A percentile compares a stretch with the other conserved stretches of the same genome.
phyloP scores from a whole-genome alignment of 2,888 invertebrate species.

The Actias luna region DNA sequence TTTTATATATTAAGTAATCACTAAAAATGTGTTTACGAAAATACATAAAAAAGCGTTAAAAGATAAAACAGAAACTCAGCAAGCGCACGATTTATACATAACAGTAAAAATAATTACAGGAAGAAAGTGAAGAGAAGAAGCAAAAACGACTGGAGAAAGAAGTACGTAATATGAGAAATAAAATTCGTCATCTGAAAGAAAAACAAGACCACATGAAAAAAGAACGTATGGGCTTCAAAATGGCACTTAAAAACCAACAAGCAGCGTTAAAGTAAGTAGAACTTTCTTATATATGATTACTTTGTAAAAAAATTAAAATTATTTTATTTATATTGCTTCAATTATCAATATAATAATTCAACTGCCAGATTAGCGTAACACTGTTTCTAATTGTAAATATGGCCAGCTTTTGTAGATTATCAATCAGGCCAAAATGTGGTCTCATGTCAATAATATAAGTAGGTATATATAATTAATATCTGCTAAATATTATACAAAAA shows the following conservation, averaged over 20 bases:
- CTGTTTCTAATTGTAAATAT: no score
- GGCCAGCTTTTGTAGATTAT: no score
- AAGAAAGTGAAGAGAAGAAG: conserved; percentile 83
- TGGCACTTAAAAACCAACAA: conserved; percentile 91
- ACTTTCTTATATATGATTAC: neutral
- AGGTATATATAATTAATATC: no score
- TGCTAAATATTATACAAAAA: no score
- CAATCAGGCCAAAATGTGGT: no score
- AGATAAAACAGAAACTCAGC: no score
- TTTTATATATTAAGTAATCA: no score
- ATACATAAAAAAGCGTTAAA: no score
- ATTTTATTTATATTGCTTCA: neutral
- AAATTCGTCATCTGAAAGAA: conserved; percentile 84
- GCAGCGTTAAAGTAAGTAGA: conserved; percentile 83
- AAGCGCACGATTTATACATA: neutral
- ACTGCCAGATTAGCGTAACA: neutral
- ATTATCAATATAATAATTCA: neutral
- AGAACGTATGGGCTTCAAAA: conserved; percentile 89
- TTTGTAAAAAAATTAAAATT: neutral
- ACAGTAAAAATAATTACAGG: conserved; percentile 46
- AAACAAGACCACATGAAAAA: conserved; percentile 90
- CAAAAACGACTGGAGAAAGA: conserved; percentile 83
- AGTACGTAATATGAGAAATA: conserved; percentile 85
- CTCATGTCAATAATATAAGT: no score
- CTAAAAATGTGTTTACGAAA: no score